Conservation (phyloP, 1,140 invertebrate genomes). For the Bactericera cockerelli region DNA sequence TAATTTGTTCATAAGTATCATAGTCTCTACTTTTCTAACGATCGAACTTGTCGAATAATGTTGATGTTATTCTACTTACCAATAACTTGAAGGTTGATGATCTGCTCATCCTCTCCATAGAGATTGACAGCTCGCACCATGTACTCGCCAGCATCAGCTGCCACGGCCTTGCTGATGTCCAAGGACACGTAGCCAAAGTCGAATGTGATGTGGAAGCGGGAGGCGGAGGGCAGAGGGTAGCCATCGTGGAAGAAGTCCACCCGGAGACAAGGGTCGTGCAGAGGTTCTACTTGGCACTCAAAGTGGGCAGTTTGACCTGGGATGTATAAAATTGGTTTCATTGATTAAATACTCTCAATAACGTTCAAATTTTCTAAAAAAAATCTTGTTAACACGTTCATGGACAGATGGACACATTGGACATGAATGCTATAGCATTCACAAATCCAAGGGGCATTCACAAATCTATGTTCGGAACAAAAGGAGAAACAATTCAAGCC, state of each 20-base stretch:
- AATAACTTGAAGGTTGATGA: conserved; percentile 63
- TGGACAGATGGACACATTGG: too few relatives aligned
- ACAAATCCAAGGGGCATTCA: too few relatives aligned
- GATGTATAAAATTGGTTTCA: too few relatives aligned
- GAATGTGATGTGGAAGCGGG: conserved; percentile 77
- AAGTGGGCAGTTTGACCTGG: conserved; percentile 76
- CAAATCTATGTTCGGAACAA: too few relatives aligned
- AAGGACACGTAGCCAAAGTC: conserved; percentile 92
- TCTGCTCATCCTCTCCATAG: conserved; percentile 60
- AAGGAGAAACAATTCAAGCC: too few relatives aligned
- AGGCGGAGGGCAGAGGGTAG: conserved; percentile 75
- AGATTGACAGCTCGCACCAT: conserved; percentile 79
- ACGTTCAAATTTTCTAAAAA: too few relatives aligned
- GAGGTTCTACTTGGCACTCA: conserved; percentile 89
- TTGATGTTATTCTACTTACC: conserved; percentile 58
- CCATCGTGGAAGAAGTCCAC: conserved; percentile 92
- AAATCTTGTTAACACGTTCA: too few relatives aligned
- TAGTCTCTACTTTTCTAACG: too few relatives aligned
- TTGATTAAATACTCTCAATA: too few relatives aligned
- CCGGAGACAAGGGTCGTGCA: conserved; percentile 81
- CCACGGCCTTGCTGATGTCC: conserved; percentile 81
- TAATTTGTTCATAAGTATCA: too few relatives aligned
- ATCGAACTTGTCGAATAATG: too few relatives aligned
- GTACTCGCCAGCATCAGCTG: conserved; percentile 86
- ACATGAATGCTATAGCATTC: too few relatives aligned